Conservation (phyloP, 2,888 invertebrate genomes). For the Syrista parreyssii region DNA sequence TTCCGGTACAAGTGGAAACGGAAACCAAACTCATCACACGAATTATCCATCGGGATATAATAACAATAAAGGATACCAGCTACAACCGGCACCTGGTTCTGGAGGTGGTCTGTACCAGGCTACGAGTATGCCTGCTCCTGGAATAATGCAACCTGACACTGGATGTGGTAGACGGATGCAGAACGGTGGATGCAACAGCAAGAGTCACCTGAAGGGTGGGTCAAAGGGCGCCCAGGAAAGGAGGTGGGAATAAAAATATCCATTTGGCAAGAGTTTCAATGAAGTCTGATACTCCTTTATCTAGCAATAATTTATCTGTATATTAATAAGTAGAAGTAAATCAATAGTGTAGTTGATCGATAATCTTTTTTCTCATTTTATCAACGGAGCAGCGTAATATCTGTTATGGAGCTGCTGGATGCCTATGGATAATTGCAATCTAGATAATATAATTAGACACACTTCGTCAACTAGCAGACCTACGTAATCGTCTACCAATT, state of each 20-base stretch:
- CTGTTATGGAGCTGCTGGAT: neutral
- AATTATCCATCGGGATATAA: conserved; percentile 48
- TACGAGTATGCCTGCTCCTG: conserved; percentile 44
- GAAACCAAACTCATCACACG: conserved; percentile 34
- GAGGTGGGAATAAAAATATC: conserved; percentile 40
- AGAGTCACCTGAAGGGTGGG: conserved; percentile 57
- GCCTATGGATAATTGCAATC: neutral
- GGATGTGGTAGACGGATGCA: conserved; percentile 48
- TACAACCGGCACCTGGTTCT: conserved; percentile 46
- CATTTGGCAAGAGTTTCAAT: neutral
- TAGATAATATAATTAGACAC: neutral
- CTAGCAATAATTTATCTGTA: neutral
- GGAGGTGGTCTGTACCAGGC: conserved; percentile 50
- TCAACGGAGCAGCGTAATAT: neutral
- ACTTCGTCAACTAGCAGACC: neutral
- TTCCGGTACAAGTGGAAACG: conserved; percentile 27
- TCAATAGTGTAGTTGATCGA: too few species aligned
- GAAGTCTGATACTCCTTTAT: neutral
- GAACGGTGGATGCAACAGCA: conserved; percentile 61
- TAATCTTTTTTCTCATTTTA: neutral
- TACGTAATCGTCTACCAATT: neutral
- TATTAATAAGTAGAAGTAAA: too few species aligned
- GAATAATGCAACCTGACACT: conserved; percentile 48
- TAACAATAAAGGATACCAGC: conserved; percentile 50
- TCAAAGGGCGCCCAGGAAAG: conserved; percentile 54